phyloP scores from a whole-genome alignment of 2,113 vertebrate species.

The Spea bombifrons region DNA sequence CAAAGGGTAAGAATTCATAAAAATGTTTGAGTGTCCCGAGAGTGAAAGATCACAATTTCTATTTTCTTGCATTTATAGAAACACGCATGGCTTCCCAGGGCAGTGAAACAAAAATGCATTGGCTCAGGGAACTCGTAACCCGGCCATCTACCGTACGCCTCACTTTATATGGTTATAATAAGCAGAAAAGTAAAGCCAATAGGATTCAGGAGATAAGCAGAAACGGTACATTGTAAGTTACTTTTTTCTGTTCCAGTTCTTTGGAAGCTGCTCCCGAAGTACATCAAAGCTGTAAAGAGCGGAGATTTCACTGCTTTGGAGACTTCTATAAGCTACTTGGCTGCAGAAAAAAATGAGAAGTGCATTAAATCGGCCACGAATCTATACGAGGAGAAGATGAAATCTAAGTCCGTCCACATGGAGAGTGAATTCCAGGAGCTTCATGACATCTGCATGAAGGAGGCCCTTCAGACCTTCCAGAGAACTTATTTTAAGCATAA shows the following conservation, averaged over 20 bases:
- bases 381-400: constrained; percentile 11
- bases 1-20: too few relatives aligned
- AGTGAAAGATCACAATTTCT: too few relatives aligned
- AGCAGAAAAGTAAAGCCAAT: too few relatives aligned
- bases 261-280: not conserved
- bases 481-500: not conserved
- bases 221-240: too few relatives aligned
- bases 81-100: too few relatives aligned
- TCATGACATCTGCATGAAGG: not conserved
- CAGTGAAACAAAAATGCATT: too few relatives aligned
- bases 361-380: not conserved
- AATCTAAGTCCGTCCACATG: not conserved
- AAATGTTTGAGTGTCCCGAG: too few relatives aligned
- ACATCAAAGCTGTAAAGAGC: constrained; percentile 1
- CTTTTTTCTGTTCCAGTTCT: not conserved
- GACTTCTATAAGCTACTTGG: not conserved
- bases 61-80: too few relatives aligned
- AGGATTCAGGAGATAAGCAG: too few relatives aligned
- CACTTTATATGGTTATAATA: too few relatives aligned
- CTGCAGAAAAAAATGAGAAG: not conserved
- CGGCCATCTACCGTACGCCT: too few relatives aligned
- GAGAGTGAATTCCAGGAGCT: constrained; percentile 15
- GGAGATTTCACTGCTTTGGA: not conserved
- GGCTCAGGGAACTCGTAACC: too few relatives aligned
- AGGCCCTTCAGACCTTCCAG: not conserved